Evolutionary conservation across 2,113 vertebrate genomes (phyloP), one percentile per base, ranked within the genome.

Genomic region (Channa maculata): DNA sequence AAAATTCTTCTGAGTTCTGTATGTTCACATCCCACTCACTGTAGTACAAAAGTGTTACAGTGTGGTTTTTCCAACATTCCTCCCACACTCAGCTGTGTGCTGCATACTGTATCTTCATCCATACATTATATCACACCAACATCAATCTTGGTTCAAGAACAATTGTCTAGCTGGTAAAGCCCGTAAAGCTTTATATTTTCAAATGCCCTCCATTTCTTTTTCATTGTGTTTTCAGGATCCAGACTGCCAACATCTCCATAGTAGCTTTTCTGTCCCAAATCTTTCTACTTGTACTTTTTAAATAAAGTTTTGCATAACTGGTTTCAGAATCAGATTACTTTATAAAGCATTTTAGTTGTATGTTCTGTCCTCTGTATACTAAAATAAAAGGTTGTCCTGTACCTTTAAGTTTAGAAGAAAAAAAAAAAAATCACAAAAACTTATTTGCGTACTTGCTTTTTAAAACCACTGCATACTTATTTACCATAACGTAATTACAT

Each of bases 71-170:
- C 61, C 12, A 54, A 52, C 33, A 5, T 55, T 50, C 52, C 69
- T 75, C 55, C 65, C 24, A 79, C 70, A 5, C 59, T 78, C 36
- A 61, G 58, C 41, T 46, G 8, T n/a, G 5, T 13, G 3, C 41
- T 53, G 2, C 63, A 4, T 13, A 38, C 36, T 59, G 14, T 41
- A 51, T 69, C 43, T 53, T 12, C 51, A 65, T 61, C 70, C n/a
- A 51, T 58, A 45, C 24, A 24, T 1, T 24, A 24, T 41, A 61
- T 71, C 15, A 1, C 52, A 77, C 14, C 39, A 39, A 46, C 36
- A 88, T 85, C 66, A 85, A 39, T 68, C 73, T 57, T 38, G 49
- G 52, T 45, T 82, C 39, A 63, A 57, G 13, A 50, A 45, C 64
- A 58, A 68, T 52, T 74, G 70, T 69, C 57, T 51, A 57, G 43